Conservation (phyloP, 1,140 invertebrate species). For the Listronotus oregonensis region DNA sequence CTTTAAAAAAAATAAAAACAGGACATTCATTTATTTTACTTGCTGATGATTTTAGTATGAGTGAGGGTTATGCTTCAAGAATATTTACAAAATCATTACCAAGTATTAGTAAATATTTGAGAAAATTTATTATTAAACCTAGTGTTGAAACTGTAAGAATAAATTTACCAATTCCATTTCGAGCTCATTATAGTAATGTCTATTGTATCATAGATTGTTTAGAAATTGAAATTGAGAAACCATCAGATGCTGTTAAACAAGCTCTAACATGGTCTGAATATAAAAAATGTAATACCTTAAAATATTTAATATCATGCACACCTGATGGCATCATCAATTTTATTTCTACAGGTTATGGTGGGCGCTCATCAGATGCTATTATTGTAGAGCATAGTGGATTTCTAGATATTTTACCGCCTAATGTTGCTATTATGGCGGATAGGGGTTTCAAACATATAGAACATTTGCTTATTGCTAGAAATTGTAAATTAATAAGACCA, state of each 20-base stretch:
- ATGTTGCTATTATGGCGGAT: conserved; percentile 50
- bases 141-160: too few relatives aligned
- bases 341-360: conserved; percentile 52
- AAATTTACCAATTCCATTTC: too few relatives aligned
- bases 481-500: background rate
- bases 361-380: conserved; percentile 44
- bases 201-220: too few relatives aligned
- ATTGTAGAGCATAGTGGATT: conserved; percentile 49
- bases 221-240: too few relatives aligned
- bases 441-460: conserved; percentile 54
- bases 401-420: conserved; percentile 44
- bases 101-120: conserved; percentile 22
- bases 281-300: too few relatives aligned
- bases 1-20: conserved; percentile 31
- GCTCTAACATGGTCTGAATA: too few relatives aligned
- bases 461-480: conserved; percentile 1
- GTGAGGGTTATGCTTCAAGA: conserved; percentile 12
- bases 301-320: too few relatives aligned
- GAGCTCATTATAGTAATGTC: too few relatives aligned
- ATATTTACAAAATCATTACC: conserved; percentile 35
- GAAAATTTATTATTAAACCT: conserved; percentile 20
- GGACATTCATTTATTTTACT: conserved; percentile 15
- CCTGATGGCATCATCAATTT: conserved; percentile 54
- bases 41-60: conserved; percentile 31
- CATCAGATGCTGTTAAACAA: too few relatives aligned